phyloP scores from a whole-genome alignment of 2,113 vertebrate species.

The Hystrix cristata region DNA sequence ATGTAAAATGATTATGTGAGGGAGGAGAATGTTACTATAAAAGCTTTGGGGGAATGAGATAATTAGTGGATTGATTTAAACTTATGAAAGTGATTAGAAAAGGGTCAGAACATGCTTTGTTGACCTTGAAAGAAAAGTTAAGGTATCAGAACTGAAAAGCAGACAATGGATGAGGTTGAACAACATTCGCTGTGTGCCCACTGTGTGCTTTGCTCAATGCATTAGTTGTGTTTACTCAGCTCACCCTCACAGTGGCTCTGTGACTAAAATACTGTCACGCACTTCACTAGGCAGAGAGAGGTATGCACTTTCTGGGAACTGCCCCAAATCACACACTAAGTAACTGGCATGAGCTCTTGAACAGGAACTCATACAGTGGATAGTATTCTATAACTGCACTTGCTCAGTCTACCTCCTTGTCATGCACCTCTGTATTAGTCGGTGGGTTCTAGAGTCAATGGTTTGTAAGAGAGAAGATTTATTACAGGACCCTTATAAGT shows the following conservation, averaged over 20 bases:
- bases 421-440: too few relatives aligned
- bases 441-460: too few relatives aligned
- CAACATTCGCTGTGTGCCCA: neutral
- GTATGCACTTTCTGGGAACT: neutral
- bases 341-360: accelerated
- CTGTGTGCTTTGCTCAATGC: accelerated
- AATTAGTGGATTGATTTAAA: neutral
- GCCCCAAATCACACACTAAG: neutral
- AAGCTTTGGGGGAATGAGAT: neutral
- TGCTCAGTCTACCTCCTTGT: accelerated
- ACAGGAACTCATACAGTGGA: accelerated
- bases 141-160: neutral
- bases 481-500: too few relatives aligned
- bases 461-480: too few relatives aligned
- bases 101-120: neutral
- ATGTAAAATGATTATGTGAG: neutral
- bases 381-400: accelerated
- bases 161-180: neutral
- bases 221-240: accelerated
- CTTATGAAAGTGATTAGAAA: neutral
- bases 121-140: neutral
- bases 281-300: neutral
- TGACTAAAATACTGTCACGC: neutral
- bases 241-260: neutral
- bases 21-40: neutral